Base-by-base conservation (phyloP, 2,113 vertebrate genomes). In the Chaenogobius annularis region DNA sequence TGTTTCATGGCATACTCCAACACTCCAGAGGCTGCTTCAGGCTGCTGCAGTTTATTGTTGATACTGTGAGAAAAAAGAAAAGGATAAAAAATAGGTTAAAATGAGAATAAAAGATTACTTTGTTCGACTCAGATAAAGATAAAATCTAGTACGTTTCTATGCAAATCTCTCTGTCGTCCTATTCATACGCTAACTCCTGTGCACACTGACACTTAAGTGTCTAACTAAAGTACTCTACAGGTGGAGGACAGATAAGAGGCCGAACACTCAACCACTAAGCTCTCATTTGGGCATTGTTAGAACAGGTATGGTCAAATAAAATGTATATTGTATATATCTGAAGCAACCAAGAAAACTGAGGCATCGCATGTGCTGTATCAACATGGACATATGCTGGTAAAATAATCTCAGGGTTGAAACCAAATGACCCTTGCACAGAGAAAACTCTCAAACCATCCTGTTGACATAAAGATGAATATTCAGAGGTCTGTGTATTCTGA, bases 1-100 rank as follows among this genome's bases (percentile, higher is more conserved):
- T 99, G 98, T 70, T 98, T 99, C 97, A 98, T 99, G 89, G 97
- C 97, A 2, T 99, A 99, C 66, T 99, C 97, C 74, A 99, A 85
- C 23, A 99, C 98, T 8, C 98, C 97, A 1, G 98, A 94, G 10
- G 97, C 98, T 0, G 97, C 98, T 88, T 99, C 98, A 0, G 98
- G 98, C 89, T 99, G 98, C 88, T 99, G 98, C 23, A 99, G 93
- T 85, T 99, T 99, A 79, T 99, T 99, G 86, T 99, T 99, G 88
- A 99, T 99, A 88, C 98, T 99, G 92, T 43, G 84, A 80, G 71
- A 80, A 73, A 83, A 56, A 81, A 22, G 79, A 15, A 77, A 17
- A 83, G 58, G 78, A 7, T 47, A 1, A 14, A 37, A 14, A 20
- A 37, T 26, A 54, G 8, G 10, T 54, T 10, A 20, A 52, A 19